A percentile compares a stretch with the other conserved stretches of the same genome.
Evolutionary conservation across 2,888 invertebrate species (phyloP).

Genomic region (Phaedon cochleariae): DNA sequence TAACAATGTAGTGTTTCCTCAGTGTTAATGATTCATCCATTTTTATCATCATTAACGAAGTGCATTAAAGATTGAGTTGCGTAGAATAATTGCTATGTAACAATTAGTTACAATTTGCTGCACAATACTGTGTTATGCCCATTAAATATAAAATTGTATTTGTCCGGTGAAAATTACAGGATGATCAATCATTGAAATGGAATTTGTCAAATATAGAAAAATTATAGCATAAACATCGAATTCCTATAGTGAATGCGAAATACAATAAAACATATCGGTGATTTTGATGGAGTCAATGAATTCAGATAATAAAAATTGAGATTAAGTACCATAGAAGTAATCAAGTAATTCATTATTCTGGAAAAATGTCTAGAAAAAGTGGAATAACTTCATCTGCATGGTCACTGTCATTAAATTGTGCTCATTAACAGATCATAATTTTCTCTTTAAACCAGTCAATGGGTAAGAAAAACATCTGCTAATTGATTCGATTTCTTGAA

Average conservation of each 20-base stretch:
- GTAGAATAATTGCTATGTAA: not conserved
- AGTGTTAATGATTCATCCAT: not conserved
- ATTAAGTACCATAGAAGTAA: not conserved
- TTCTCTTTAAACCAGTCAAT: not conserved
- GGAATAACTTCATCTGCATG: not conserved
- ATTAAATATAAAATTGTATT: not conserved
- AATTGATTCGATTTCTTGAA: not conserved
- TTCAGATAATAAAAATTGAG: not conserved
- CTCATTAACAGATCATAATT: not conserved
- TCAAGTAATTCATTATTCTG: not conserved
- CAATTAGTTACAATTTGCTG: not conserved
- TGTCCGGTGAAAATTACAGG: not conserved
- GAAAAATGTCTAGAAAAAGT: not conserved
- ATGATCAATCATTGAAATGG: too few relatives aligned
- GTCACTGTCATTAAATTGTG: not conserved
- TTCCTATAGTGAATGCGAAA: not conserved
- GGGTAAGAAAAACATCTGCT: not conserved
- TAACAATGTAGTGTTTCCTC: not conserved
- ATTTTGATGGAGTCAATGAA: not conserved
- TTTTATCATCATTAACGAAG: not conserved
- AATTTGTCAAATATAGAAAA: too few relatives aligned
- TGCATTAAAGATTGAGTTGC: not conserved
- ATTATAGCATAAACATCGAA: not conserved
- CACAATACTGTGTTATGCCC: not conserved
- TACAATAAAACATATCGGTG: not conserved